Base-by-base conservation (phyloP, 2,888 invertebrate species). In the Agriotes lineatus region DNA sequence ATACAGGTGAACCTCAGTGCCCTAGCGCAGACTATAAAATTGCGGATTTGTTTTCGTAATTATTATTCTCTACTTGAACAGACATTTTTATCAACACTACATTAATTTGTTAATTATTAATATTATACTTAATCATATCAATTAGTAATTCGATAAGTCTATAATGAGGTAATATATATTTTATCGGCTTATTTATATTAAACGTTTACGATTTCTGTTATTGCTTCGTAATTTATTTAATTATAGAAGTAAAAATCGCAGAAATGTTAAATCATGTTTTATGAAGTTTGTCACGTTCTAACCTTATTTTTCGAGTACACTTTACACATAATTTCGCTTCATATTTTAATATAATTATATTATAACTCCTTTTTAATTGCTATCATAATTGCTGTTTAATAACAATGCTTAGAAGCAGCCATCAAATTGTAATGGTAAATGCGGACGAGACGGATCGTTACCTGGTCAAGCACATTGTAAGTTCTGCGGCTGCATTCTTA, bases 251-350 rank as follows among this genome's bases (percentile, higher is more conserved):
- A 67, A 67, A 67, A 67, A 54, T 57, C n/a, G 14, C 33, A 37
- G 37, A 54, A 61, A 54, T 52, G 60, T 60, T 67, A 67, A 67
- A 42, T 67, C 20, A 67, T 67, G 67, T 67, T 61, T 60, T 61
- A 61, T 45, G 19, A 50, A 67, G 30, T 59, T 52, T 60, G 61
- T 67, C 67, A 67, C 67, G 67, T 67, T 60, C 67, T 44, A 60
- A 20, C 60, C n/a, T 59, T 14, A 48, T 59, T 64, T 58, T 64
- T 64, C 20, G 45, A 58, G n/a, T 39, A 64, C 37, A 57, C 35
- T 64, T 57, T 56, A 57, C 64, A 64, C 62, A 44, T 63, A 63
- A 44, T 57, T 64, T 57, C 22, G 30, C 25, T 50, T 58, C 56
- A 37, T 63, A 56, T 63, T 63, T 44, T 63, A 63, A 63, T 63